Evolutionary conservation across 2,888 invertebrate genomes (phyloP).

Genomic region (Siphonodentalium dalli): DNA sequence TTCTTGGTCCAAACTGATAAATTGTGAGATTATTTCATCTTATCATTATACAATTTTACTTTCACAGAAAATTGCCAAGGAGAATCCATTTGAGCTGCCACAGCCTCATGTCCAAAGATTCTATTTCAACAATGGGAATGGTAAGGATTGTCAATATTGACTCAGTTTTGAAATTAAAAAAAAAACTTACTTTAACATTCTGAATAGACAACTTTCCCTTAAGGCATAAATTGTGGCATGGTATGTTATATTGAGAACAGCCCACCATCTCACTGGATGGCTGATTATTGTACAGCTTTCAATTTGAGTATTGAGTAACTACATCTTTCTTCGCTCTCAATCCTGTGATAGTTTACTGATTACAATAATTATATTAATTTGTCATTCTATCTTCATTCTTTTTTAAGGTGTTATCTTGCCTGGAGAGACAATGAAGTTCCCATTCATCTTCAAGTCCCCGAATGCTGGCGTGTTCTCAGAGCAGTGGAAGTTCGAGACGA

Average conservation of each 20-base stretch:
- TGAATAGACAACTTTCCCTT: no score
- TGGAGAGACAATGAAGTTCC: conserved; percentile 61
- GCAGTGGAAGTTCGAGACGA: conserved; percentile 63
- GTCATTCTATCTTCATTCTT: neutral
- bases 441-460: conserved; percentile 64
- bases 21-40: neutral
- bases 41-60: neutral
- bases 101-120: conserved; percentile 59
- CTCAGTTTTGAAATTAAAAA: neutral
- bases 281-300: no score
- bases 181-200: no score
- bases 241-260: no score
- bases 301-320: no score
- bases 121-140: conserved; percentile 64
- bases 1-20: no score
- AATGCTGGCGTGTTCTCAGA: conserved; percentile 64
- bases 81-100: conserved; percentile 61
- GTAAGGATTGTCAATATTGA: conserved; percentile 33
- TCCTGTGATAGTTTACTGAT: no score
- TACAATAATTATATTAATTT: neutral
- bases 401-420: conserved; percentile 61
- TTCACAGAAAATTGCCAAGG: conserved; percentile 57
- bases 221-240: no score
- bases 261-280: no score
- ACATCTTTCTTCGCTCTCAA: no score